Percentiles rank a stretch among this genome's conserved stretches.
phyloP scores from a whole-genome alignment of 1,140 invertebrate genomes.

The Macrotrachela quadricornifera region DNA sequence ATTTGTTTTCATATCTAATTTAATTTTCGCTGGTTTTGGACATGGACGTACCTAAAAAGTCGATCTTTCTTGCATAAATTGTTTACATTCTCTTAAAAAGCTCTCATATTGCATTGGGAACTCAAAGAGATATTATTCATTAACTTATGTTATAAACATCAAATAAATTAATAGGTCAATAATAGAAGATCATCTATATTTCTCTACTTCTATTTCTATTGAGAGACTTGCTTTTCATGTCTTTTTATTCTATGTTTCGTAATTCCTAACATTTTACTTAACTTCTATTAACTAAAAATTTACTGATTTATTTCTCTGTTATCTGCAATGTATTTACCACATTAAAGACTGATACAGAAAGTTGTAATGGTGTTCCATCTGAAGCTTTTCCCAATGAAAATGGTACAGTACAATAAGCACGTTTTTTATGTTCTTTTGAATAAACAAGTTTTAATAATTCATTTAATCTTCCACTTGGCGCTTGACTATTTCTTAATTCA shows the following conservation, averaged over 20 bases:
- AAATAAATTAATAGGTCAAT: slow-evolving; percentile 25
- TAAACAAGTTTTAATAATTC: neutral
- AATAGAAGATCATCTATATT: slow-evolving; percentile 29
- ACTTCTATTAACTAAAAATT: too few relatives aligned
- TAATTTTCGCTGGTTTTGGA: slow-evolving; percentile 24
- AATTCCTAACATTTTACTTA: too few relatives aligned
- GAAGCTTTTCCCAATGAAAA: neutral
- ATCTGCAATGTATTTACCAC: neutral
- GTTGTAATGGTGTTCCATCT: too few relatives aligned
- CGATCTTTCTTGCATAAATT: slow-evolving; percentile 22
- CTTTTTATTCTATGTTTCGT: too few relatives aligned
- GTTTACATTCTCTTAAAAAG: neutral
- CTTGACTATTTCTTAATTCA: neutral
- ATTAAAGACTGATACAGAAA: neutral
- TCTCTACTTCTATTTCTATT: too few relatives aligned
- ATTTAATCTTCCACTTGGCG: neutral
- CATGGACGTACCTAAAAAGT: slow-evolving; percentile 22
- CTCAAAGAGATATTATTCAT: slow-evolving; percentile 28
- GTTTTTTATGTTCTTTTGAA: neutral
- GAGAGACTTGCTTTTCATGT: too few relatives aligned
- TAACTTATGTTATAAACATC: slow-evolving; percentile 26
- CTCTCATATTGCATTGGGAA: slow-evolving; percentile 18
- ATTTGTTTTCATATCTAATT: slow-evolving; percentile 31
- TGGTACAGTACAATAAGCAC: neutral
- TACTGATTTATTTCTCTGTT: too few relatives aligned